Conservation (phyloP, 2,797 vertebrate species). For the Clarias laeviceps region DNA sequence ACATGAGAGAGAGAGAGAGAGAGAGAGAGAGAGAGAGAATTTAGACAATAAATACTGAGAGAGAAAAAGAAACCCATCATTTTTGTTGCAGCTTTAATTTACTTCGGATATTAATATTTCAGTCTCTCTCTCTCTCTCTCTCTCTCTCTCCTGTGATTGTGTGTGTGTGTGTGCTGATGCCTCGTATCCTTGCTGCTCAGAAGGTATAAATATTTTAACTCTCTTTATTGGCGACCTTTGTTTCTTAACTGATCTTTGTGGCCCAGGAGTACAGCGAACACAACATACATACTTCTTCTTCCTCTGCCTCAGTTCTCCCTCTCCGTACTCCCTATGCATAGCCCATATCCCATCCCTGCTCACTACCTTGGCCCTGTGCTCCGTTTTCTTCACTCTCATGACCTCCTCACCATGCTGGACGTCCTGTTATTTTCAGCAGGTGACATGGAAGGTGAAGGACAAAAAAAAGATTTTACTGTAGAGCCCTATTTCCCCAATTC, state of each 20-base stretch:
- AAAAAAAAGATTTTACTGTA: conserved; percentile 13
- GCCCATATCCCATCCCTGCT: background rate
- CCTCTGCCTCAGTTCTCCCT: conserved; percentile 11
- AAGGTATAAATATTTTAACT: conserved; percentile 79
- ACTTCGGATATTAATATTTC: conserved; percentile 83
- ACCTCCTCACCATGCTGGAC: background rate
- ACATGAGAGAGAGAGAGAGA: conserved; percentile 67
- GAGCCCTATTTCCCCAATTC: conserved; percentile 30
- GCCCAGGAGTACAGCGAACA: conserved; percentile 34
- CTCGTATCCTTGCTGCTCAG: conserved; percentile 71
- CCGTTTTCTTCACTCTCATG: background rate
- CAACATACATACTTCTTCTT: conserved; percentile 10
- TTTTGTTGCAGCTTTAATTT: conserved; percentile 81
- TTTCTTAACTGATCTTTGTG: conserved; percentile 66
- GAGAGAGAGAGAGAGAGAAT: conserved; percentile 68
- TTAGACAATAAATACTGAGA: conserved; percentile 72
- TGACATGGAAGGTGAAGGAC: conserved; percentile 37
- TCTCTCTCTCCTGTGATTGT: conserved; percentile 24
- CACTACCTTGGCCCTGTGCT: background rate
- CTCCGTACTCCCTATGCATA: background rate
- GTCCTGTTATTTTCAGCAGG: conserved; percentile 27
- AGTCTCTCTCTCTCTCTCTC: conserved; percentile 50
- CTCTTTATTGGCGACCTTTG: conserved; percentile 77
- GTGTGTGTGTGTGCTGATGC: conserved; percentile 41
- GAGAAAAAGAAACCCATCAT: conserved; percentile 73